These are phyloP conservation scores for Hemiscyllium ocellatum DNA, from an alignment of 2,113 vertebrate genomes.

Conservation along the genomic window DNA sequence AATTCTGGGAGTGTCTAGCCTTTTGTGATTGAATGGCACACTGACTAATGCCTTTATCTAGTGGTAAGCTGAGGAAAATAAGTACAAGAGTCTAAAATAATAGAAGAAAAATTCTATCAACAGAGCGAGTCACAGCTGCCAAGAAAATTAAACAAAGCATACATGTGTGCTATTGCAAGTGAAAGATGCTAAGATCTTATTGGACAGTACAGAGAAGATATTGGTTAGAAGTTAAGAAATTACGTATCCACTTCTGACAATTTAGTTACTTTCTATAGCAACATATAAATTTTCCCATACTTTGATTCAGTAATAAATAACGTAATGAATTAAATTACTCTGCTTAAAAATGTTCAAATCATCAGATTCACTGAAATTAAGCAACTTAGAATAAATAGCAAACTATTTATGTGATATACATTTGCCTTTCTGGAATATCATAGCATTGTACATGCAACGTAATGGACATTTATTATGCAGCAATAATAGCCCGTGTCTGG, in stretches of 20 bases:
- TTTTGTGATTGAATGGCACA: background rate
- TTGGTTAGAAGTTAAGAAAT: too few species aligned
- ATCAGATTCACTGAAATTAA: background rate
- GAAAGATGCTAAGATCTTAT: conserved; percentile 7
- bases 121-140: background rate
- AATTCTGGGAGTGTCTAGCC: background rate
- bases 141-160: background rate
- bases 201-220: background rate
- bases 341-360: background rate
- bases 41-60: background rate
- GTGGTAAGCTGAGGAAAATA: background rate
- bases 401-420: background rate
- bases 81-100: background rate
- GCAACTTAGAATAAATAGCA: background rate
- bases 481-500: background rate
- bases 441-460: background rate
- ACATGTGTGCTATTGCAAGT: background rate
- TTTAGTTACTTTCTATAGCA: background rate
- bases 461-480: background rate
- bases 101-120: background rate
- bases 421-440: background rate
- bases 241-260: background rate
- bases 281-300: background rate
- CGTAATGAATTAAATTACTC: background rate
- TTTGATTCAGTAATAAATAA: background rate